Evolutionary conservation across 2,113 vertebrate species (phyloP).

Genomic region (Nothobranchius kuhntae): DNA sequence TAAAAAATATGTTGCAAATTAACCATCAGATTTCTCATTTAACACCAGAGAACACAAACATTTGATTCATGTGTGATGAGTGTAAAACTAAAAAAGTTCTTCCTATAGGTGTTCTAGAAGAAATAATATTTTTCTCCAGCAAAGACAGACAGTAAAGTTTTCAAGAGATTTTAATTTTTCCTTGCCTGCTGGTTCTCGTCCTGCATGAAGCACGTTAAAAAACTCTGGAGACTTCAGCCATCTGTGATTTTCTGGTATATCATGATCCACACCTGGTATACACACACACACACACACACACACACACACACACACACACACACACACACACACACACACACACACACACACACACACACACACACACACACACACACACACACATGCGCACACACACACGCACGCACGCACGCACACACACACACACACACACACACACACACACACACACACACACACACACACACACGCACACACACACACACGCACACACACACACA

Average conservation of each 20-base stretch:
- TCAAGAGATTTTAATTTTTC: conserved; percentile 8
- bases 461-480: neutral
- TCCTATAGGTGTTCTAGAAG: neutral
- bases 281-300: conserved; percentile 3
- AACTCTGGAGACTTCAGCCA: conserved; percentile 57
- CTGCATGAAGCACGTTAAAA: conserved; percentile 48
- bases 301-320: conserved; percentile 4
- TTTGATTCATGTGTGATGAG: neutral
- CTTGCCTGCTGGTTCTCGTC: conserved; percentile 2
- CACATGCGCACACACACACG: neutral
- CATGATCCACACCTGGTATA: conserved; percentile 51
- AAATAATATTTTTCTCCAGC: too few species aligned
- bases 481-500: neutral
- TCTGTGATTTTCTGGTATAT: conserved; percentile 50
- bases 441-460: neutral
- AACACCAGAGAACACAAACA: neutral
- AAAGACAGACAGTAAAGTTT: neutral
- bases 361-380: conserved; percentile 7
- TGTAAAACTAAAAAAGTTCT: neutral
- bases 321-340: neutral
- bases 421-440: too few species aligned
- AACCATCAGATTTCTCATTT: too few species aligned
- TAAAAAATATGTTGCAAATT: too few species aligned
- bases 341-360: neutral
- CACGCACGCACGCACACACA: conserved; percentile 5